These are phyloP conservation scores for Ennomos quercinarius DNA, from an alignment of 2,888 invertebrate genomes.

Conservation along the genomic window DNA sequence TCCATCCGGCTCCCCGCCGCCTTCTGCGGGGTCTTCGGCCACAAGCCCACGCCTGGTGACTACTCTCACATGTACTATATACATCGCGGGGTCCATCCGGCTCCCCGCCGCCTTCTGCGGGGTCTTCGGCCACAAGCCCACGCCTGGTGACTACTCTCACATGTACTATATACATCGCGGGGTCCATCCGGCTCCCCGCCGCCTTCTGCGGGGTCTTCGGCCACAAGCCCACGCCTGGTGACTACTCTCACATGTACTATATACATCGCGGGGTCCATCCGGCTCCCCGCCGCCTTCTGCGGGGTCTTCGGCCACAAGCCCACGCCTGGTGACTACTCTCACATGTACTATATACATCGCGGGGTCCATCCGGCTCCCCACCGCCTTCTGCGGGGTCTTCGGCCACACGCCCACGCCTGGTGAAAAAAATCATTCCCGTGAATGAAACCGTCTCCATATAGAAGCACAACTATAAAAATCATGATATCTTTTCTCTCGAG, in stretches of 20 bases:
- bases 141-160: constrained; percentile 82
- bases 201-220: constrained; percentile 95
- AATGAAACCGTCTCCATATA: too few relatives aligned
- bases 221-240: constrained; percentile 92
- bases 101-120: constrained; percentile 95
- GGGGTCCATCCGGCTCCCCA: constrained; percentile 89
- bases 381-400: constrained; percentile 94
- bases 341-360: too few relatives aligned
- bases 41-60: constrained; percentile 91
- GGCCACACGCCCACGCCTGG: constrained; percentile 94
- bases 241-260: constrained; percentile 31
- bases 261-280: constrained; percentile 70
- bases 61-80: not conserved
- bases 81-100: constrained; percentile 93
- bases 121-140: constrained; percentile 94
- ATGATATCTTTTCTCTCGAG: too few relatives aligned
- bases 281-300: constrained; percentile 93
- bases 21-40: constrained; percentile 95
- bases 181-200: constrained; percentile 94
- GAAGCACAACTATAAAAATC: too few relatives aligned
- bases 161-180: constrained; percentile 82
- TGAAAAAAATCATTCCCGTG: too few relatives aligned
- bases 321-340: constrained; percentile 86
- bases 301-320: constrained; percentile 96
- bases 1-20: constrained; percentile 94